Base-by-base conservation (phyloP, 1,140 invertebrate genomes). In the Aphidius gifuensis region DNA sequence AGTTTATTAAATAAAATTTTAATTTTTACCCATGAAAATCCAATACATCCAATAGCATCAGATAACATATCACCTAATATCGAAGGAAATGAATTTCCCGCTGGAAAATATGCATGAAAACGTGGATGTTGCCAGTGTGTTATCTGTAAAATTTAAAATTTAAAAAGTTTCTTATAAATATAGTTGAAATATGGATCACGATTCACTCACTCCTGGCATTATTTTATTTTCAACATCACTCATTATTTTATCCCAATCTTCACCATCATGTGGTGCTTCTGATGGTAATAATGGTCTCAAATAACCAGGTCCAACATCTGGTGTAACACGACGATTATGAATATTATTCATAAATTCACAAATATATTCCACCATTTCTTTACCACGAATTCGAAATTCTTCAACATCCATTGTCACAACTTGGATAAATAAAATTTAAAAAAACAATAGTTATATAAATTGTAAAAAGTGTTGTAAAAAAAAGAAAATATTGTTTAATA, bases 331-430 rank as follows among this genome's bases (percentile, higher is more conserved):
- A 21, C 93, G 80, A 50, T 87, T 85, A 32, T 84, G 80, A 58
- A 99, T 88, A 43, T 90, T 96, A 61, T 90, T 93, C 85, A 97
- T 84, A 77, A 99, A 99, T 61, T 94, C 88, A 76, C 94, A 95
- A 63, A 99, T 98, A 77, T 97, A 99, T 73, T 99, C 97, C 23
- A 99, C 91, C 94, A 98, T 97, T 79, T 98, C 93, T 77, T 92
- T 93, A 9, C 96, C 96, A 49, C 90, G 85, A 66, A 86, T 82
- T 42, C 94, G 86, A 82, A 98, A 98, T 77, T 97, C 94, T 53
- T 89, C 83, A 48, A 89, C 86, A 76, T 97, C 90, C 95, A 98
- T 97, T 59, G 0, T 49, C 50, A 16, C 9, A 40, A 40, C 45
- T 44, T 45, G 16, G 16, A 51, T 51, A 16, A 51, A 38, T 61